Conservation (phyloP, 1,140 invertebrate genomes). For the Trachymyrmex septentrionalis region DNA sequence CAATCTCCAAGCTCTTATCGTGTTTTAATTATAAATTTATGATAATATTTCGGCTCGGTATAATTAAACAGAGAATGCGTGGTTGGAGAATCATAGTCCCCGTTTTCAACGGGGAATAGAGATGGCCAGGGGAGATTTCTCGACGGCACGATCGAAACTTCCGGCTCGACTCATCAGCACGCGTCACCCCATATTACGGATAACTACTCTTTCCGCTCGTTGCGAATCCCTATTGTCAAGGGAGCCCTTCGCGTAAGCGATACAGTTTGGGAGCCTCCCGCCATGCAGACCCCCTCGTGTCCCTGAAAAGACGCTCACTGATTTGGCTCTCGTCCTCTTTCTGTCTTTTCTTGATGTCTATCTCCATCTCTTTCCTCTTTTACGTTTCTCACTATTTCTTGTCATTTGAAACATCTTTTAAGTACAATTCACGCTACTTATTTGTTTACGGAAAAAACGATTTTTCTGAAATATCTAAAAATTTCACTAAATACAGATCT, state of each 20-base stretch:
- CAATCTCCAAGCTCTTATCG: background rate
- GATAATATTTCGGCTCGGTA: background rate
- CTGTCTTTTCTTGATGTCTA: background rate
- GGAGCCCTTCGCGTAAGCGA: conserved; percentile 80
- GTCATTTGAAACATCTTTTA: background rate
- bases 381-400: background rate
- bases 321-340: background rate
- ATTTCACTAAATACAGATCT: no score
- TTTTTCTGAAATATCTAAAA: no score
- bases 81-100: conserved; percentile 24
- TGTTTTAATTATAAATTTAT: conserved; percentile 32
- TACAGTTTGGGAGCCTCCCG: conserved; percentile 75
- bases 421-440: background rate
- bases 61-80: conserved; percentile 10
- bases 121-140: conserved; percentile 9
- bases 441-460: background rate
- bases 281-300: conserved; percentile 18
- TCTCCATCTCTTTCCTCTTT: conserved; percentile 1
- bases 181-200: conserved; percentile 82
- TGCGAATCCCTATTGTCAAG: conserved; percentile 78
- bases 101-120: conserved; percentile 65
- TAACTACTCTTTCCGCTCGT: conserved; percentile 84
- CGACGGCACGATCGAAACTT: conserved; percentile 80
- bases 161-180: conserved; percentile 83
- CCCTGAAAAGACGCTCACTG: conserved; percentile 40